A percentile compares a stretch with the other conserved stretches of the same genome.
Conservation (phyloP, 1,140 invertebrate species). For the Phymorhynchus buccinoides region DNA sequence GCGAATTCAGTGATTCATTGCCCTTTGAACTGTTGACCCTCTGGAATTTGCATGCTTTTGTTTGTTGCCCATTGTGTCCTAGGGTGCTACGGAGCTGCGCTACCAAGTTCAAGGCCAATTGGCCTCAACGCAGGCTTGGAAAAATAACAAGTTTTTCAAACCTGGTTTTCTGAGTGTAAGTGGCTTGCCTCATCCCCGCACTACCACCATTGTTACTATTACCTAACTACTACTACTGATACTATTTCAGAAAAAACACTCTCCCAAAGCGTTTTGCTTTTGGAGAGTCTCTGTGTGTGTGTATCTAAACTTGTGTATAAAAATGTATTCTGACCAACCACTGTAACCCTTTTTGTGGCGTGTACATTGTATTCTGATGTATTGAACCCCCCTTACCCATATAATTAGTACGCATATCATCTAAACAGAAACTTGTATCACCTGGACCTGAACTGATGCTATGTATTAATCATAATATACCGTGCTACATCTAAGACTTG, state of each 20-base stretch:
- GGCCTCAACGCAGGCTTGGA: constrained; percentile 63
- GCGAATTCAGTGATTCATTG: too few species aligned
- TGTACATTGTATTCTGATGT: not conserved
- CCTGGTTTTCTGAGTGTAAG: constrained; percentile 68
- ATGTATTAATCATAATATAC: too few species aligned
- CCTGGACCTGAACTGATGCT: too few species aligned
- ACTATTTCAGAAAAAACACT: too few species aligned
- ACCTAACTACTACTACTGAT: too few species aligned
- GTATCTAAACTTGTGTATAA: not conserved
- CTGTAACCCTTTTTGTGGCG: not conserved
- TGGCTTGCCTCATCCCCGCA: constrained; percentile 37
- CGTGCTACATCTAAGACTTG: too few species aligned
- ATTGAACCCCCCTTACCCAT: not conserved
- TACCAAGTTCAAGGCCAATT: constrained; percentile 52
- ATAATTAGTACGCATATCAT: not conserved
- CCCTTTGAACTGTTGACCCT: constrained; percentile 10
- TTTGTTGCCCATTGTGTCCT: constrained; percentile 33
- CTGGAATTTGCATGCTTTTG: constrained; percentile 27
- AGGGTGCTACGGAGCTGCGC: constrained; percentile 56
- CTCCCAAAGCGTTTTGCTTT: constrained; percentile 1
- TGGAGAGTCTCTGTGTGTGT: not conserved
- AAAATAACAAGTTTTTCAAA: constrained; percentile 71
- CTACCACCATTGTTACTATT: too few species aligned
- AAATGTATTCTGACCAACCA: not conserved
- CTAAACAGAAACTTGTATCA: too few species aligned